Conservation (phyloP, 2,113 vertebrate genomes). For the Notarius quadriscutis region DNA sequence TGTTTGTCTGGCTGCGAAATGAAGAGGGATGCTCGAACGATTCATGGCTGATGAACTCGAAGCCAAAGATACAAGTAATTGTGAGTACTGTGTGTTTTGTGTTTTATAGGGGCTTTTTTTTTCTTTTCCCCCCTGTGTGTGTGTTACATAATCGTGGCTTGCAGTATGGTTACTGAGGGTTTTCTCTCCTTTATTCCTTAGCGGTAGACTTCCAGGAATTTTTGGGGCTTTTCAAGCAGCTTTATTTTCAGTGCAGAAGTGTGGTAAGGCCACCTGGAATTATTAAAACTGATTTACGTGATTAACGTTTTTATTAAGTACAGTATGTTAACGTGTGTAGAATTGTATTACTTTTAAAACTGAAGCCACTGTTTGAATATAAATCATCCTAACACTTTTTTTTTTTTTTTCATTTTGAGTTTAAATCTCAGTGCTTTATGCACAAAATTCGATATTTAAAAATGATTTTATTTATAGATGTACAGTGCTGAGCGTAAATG, state of each 20-base stretch:
- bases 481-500: too few relatives aligned
- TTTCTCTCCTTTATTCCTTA: constrained; percentile 37
- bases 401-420: background rate
- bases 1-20: constrained; percentile 23
- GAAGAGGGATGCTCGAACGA: constrained; percentile 69
- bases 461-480: too few relatives aligned
- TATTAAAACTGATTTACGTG: background rate
- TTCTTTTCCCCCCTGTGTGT: background rate
- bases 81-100: constrained; percentile 50
- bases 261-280: constrained; percentile 64
- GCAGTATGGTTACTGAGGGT: background rate
- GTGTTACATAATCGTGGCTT: background rate
- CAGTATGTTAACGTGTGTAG: background rate
- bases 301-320: too few relatives aligned
- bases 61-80: constrained; percentile 55
- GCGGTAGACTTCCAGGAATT: constrained; percentile 69
- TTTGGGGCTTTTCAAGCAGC: constrained; percentile 61
- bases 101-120: background rate
- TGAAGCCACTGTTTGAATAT: background rate
- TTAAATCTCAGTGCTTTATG: background rate
- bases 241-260: constrained; percentile 68
- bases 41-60: constrained; percentile 69
- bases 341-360: background rate
- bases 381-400: background rate
- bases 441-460: background rate